A percentile compares a stretch with the other conserved stretches of the same genome.
Evolutionary conservation across 2,888 invertebrate species (phyloP).

Genomic region (Thecocarcelia acutangulata): DNA sequence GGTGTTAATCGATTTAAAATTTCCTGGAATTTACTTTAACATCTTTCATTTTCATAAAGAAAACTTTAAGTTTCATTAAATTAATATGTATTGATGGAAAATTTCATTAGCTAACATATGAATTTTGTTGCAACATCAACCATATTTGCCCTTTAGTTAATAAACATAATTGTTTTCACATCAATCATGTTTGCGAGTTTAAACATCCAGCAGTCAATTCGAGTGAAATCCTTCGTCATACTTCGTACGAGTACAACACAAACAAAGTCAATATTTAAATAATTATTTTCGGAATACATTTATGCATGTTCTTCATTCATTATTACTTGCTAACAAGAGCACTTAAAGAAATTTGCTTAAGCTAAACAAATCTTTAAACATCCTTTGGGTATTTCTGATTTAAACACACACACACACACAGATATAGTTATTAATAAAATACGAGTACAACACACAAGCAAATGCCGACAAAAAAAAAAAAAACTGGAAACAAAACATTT

Average conservation of each 20-base stretch:
- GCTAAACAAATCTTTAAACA: slow-evolving; percentile 41
- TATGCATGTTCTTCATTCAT: slow-evolving; percentile 14
- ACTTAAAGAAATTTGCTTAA: slow-evolving; percentile 51
- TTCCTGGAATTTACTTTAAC: no score
- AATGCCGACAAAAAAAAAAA: slow-evolving; percentile 6
- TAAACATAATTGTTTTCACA: slow-evolving; percentile 30
- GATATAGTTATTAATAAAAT: slow-evolving; percentile 3
- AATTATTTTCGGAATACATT: slow-evolving; percentile 23
- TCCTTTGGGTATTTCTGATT: slow-evolving; percentile 41
- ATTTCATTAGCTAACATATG: neutral
- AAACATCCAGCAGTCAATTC: slow-evolving; percentile 15
- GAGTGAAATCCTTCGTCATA: slow-evolving; percentile 42
- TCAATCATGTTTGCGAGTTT: slow-evolving; percentile 44
- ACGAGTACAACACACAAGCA: slow-evolving; percentile 19
- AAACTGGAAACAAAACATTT: neutral
- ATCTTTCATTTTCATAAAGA: no score
- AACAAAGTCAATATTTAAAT: slow-evolving; percentile 49
- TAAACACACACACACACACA: slow-evolving; percentile 18
- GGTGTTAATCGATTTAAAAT: no score
- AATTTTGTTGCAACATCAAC: neutral
- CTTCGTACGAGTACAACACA: slow-evolving; percentile 11
- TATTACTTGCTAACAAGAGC: slow-evolving; percentile 30
- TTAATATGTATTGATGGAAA: neutral
- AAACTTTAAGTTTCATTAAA: neutral
- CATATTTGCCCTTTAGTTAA: slow-evolving; percentile 17